Evolutionary conservation across 2,113 vertebrate species (phyloP).

Genomic region (Brevimyrus niger): DNA sequence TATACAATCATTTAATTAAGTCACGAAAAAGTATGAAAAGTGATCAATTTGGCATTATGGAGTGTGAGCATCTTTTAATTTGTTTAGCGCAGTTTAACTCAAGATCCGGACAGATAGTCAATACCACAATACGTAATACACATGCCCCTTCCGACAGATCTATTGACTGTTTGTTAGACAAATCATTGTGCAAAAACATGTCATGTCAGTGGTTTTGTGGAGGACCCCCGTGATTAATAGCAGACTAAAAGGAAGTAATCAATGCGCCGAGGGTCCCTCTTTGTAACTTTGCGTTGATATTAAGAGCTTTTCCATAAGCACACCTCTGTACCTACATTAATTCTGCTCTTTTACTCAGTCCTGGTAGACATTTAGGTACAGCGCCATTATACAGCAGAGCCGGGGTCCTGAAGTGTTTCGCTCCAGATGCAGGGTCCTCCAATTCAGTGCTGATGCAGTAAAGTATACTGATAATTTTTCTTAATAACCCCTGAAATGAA

Average conservation of each 20-base stretch:
- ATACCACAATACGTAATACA: background rate
- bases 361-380: background rate
- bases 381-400: background rate
- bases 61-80: background rate
- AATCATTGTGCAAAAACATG: background rate
- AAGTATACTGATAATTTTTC: background rate
- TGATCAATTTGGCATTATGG: background rate
- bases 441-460: background rate
- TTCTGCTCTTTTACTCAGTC: background rate
- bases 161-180: background rate
- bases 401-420: background rate
- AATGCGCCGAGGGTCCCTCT: background rate
- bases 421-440: background rate
- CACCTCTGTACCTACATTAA: background rate
- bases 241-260: constrained; percentile 1
- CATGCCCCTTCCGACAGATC: background rate
- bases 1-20: background rate
- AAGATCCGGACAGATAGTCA: background rate
- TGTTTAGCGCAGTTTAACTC: background rate
- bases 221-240: constrained; percentile 4
- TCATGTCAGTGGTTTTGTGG: background rate
- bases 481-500: background rate
- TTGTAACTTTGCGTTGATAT: background rate
- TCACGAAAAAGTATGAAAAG: background rate
- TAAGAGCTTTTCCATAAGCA: background rate